Evolutionary conservation across 2,113 vertebrate genomes (phyloP), one percentile per base, ranked within the genome.

Genomic region (Caranx ignobilis): DNA sequence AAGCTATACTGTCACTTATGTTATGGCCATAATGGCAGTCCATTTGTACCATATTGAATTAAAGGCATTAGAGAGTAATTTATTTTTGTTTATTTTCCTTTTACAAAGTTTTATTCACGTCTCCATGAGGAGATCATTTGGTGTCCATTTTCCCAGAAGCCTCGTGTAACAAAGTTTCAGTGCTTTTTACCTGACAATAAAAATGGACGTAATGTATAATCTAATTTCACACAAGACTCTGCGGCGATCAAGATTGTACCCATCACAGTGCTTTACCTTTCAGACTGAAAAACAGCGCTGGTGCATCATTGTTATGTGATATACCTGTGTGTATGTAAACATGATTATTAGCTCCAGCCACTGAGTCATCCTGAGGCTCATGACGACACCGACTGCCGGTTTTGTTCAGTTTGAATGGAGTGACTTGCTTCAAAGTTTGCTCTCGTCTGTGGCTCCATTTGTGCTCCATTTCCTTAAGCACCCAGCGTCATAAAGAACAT

Each of bases 81-180:
- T 60, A 70, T 83, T 81, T 79, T 79, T 77, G 56, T 82, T 87
- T 79, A 68, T 86, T 84, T 88, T 48, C 68, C 75, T 75, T 87
- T 81, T 57, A 63, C 75, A 57, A 65, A 84, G 86, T 84, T 79
- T 63, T 73, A 76, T 87, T 84, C 54, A 86, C 88, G 79, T 75
- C 34, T 56, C 62, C 19, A 31, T 15, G 18, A 76, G 79, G 57
- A 64, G 64, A 55, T 54, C 32, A 75, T 84, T 84, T 71, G 71
- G 32, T 59, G 75, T 77, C 82, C 65, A 77, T 88, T 86, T 83
- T 70, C 77, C 73, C 54, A 63, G 63, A 69, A 32, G 65, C 55
- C 70, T 64, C 43, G 15, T 79, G 21, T 85, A 72, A 78, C 60
- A 8, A 10, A 55, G 63, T 74, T 64, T 70, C 54, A 77, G 84